Conservation (phyloP, 2,113 vertebrate species). For the Microtus pennsylvanicus region DNA sequence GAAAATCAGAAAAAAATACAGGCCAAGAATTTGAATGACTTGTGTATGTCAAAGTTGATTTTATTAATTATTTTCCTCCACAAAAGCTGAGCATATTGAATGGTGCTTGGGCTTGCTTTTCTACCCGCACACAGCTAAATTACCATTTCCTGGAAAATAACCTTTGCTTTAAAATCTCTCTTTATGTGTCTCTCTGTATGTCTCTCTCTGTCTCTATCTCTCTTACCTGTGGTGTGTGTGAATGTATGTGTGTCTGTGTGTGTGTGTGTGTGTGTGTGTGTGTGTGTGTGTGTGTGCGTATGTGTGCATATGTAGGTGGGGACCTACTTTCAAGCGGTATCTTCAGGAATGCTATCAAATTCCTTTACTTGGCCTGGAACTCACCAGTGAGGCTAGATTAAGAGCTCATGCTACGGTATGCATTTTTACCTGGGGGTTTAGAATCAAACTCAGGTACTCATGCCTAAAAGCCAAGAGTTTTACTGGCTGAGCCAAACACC, state of each 20-base stretch:
- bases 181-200: not conserved
- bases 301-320: not conserved
- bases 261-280: not conserved
- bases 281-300: not conserved
- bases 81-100: not conserved
- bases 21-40: not conserved
- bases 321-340: not conserved
- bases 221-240: not conserved
- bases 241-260: not conserved
- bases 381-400: not conserved
- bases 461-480: not conserved
- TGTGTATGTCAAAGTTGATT: not conserved
- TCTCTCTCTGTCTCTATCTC: not conserved
- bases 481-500: not conserved
- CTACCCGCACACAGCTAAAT: not conserved
- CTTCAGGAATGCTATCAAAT: not conserved
- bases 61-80: conserved; percentile 33
- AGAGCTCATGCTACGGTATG: not conserved
- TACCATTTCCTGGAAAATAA: conserved; percentile 27
- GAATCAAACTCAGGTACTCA: not conserved
- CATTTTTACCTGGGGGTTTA: not conserved
- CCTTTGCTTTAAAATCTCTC: not conserved
- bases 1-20: conserved; percentile 16
- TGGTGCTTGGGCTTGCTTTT: not conserved
- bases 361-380: no score